Percentiles rank a stretch among this genome's conserved stretches.
These are phyloP conservation scores for Nephrotoma flavescens DNA, from an alignment of 2,888 invertebrate species.

Conservation along the genomic window DNA sequence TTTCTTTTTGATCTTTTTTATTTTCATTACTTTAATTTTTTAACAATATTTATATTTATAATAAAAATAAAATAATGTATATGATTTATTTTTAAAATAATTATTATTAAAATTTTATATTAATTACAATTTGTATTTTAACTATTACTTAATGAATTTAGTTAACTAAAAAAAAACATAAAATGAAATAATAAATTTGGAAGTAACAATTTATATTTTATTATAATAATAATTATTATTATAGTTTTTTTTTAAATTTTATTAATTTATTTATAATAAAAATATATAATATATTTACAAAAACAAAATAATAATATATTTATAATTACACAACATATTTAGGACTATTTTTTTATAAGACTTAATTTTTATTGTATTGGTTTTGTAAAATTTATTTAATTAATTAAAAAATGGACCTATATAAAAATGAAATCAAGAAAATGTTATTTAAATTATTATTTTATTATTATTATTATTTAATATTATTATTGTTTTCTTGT, in stretches of 20 bases:
- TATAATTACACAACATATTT: background rate
- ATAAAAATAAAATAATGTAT: background rate
- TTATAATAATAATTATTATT: background rate
- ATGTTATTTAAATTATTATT: background rate
- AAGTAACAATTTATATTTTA: background rate
- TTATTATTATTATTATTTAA: background rate
- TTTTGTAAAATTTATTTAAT: background rate
- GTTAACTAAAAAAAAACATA: background rate
- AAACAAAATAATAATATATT: background rate
- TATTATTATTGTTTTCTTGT: slow-evolving; percentile 1
- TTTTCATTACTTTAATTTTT: background rate
- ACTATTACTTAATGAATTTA: background rate
- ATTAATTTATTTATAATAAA: background rate
- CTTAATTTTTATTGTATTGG: background rate
- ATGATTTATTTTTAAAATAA: background rate
- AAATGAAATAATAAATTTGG: background rate
- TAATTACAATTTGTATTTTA: background rate
- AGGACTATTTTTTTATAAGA: background rate
- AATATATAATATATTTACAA: background rate
- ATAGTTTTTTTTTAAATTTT: background rate
- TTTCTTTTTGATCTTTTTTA: no score
- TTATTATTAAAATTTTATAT: background rate
- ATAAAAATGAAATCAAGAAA: background rate
- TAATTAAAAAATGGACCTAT: background rate
- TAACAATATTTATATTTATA: background rate